These are phyloP conservation scores for Spodoptera frugiperda DNA, from an alignment of 1,140 invertebrate species.

Conservation along the genomic window DNA sequence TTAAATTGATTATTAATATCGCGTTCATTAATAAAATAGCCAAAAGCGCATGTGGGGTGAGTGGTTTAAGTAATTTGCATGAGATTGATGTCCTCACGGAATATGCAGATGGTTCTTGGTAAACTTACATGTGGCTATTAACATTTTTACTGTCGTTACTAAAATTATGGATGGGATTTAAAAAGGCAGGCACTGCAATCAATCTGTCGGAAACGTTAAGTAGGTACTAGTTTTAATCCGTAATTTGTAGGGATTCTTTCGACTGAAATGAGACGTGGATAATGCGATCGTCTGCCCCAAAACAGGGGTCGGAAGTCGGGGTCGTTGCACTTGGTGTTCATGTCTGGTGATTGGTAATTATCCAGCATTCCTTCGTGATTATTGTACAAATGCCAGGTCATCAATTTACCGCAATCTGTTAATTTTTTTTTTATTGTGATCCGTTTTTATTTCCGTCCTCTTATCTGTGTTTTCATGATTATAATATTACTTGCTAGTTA, in stretches of 20 bases:
- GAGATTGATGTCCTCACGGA: constrained; percentile 39
- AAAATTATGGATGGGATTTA: constrained; percentile 29
- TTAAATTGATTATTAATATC: constrained; percentile 80
- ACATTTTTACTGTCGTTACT: constrained; percentile 38
- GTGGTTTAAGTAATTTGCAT: constrained; percentile 33
- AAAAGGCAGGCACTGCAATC: constrained; percentile 5
- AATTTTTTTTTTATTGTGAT: too few relatives aligned
- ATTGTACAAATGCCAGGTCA: too few relatives aligned
- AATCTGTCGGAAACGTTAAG: constrained; percentile 19
- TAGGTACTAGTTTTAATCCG: constrained; percentile 21
- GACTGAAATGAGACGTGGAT: constrained; percentile 21
- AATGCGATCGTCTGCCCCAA: constrained; percentile 14
- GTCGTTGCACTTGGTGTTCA: background rate
- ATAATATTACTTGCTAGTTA: too few relatives aligned
- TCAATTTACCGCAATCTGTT: too few relatives aligned
- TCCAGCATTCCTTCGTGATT: too few relatives aligned
- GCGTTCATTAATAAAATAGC: constrained; percentile 67
- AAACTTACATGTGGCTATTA: constrained; percentile 18
- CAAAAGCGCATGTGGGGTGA: constrained; percentile 55
- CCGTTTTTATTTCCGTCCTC: too few relatives aligned
- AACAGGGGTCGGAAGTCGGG: background rate
- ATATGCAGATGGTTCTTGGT: background rate
- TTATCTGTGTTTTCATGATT: too few relatives aligned
- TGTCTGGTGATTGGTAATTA: background rate
- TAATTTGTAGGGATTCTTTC: constrained; percentile 40